These are phyloP conservation scores for Poeciliopsis paucimaculata DNA, from an alignment of 2,797 vertebrate genomes.

Conservation along the genomic window DNA sequence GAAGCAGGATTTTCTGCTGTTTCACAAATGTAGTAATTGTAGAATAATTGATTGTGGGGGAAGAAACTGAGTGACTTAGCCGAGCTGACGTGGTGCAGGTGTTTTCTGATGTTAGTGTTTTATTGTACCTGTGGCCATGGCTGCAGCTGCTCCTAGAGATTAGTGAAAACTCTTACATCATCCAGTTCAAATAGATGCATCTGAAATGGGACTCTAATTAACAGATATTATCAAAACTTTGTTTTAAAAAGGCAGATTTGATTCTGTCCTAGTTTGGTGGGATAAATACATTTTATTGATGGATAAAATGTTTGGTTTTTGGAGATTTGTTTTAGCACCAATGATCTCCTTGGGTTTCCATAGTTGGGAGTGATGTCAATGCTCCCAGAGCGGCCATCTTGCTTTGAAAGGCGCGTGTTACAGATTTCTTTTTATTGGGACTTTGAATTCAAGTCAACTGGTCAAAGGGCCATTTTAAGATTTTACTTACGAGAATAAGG, in stretches of 20 bases:
- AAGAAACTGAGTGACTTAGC: not conserved
- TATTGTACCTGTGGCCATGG: not conserved
- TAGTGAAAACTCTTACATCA: constrained; percentile 3
- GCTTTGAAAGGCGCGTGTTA: no score
- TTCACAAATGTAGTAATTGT: not conserved
- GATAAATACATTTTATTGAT: no score
- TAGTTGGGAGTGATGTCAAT: no score
- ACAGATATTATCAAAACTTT: not conserved
- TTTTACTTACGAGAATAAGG: no score
- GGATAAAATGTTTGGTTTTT: no score
- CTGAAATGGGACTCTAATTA: constrained; percentile 1
- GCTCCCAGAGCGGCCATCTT: no score
- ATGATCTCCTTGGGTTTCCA: no score
- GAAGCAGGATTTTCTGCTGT: not conserved
- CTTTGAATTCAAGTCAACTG: no score
- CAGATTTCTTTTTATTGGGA: no score
- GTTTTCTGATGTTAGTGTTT: not conserved
- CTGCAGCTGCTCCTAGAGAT: no score
- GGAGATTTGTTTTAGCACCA: no score
- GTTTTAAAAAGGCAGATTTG: constrained; percentile 13
- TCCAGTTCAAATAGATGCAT: not conserved
- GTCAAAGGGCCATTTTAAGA: no score
- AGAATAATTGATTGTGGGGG: not conserved
- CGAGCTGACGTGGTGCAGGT: not conserved
- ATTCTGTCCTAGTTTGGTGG: not conserved